Evolutionary conservation across 92 coral and sea anemone genomes (phyloP), one percentile per base, ranked within the genome.

Genomic region (Porites rus): DNA sequence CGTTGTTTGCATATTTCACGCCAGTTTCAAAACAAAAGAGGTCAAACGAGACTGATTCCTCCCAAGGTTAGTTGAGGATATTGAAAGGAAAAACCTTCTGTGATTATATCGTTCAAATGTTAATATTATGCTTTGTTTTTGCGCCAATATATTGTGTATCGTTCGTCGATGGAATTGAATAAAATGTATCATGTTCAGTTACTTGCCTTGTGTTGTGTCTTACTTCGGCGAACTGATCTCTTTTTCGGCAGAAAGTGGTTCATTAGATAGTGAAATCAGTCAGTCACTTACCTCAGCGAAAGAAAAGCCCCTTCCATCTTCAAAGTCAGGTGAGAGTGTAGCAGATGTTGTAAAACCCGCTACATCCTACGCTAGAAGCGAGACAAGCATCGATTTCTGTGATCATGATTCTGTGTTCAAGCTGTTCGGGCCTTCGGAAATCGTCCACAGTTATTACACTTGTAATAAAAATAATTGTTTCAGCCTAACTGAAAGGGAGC

Each of bases 401-500:
- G 82, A 78, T 78, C 82, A 78, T 31, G 72, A 62, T 62, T 78
- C 72, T 60, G 82, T 78, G 16, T 78, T 78, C 24, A 78, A 78
- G 82, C 82, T 78, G 69, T 62, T 78, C 17, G 16, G 72, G 59
- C 72, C 58, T 62, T 78, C 71, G 17, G 82, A 78, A 78, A 78
- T 84, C 80, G 72, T 84, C 64, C 88, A 84, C 79, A 76, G 71
- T 84, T 74, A 84, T 68, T 84, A 84, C 79, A 73, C 80, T 84
- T 84, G 88, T 74, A 84, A 73, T 43, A 67, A 84, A 69, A 84
- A 73, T 59, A 46, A 56, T 68, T 84, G 80, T 84, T 75, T 84
- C 73, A 73, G 88, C 72, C 72, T 84, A 67, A 76, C 74, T 65
- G 88, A 74, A 73, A 84, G 71, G 88, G 74, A 74, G 72, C 88